Percentiles rank a stretch among this genome's conserved stretches.
phyloP scores from a whole-genome alignment of 2,113 vertebrate genomes.

The Rhinichthys klamathensis region DNA sequence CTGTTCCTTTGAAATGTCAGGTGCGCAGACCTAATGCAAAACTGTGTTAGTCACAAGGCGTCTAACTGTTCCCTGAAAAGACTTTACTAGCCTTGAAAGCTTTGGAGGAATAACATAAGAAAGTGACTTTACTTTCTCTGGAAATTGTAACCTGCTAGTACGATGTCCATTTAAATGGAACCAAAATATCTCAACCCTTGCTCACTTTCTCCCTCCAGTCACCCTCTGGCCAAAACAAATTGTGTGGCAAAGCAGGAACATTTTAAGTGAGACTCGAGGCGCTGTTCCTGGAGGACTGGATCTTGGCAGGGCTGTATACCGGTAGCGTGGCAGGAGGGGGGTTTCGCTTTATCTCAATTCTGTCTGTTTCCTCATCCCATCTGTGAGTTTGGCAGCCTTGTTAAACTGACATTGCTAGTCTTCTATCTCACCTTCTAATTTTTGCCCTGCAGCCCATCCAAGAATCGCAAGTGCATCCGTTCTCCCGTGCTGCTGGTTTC shows the following conservation, averaged over 20 bases:
- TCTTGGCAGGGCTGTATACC: slow-evolving; percentile 40
- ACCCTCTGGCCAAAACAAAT: slow-evolving; percentile 37
- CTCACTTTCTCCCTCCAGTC: slow-evolving; percentile 16
- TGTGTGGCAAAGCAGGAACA: slow-evolving; percentile 36
- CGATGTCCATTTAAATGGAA: background rate
- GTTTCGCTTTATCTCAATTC: slow-evolving; percentile 51
- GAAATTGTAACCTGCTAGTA: slow-evolving; percentile 1
- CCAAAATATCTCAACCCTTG: slow-evolving; percentile 13
- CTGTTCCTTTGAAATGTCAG: slow-evolving; percentile 37
- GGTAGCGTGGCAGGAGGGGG: slow-evolving; percentile 42
- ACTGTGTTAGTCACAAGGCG: background rate
- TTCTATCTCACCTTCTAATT: slow-evolving; percentile 53
- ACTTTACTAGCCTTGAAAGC: background rate
- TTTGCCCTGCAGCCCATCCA: slow-evolving; percentile 27
- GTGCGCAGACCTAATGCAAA: slow-evolving; percentile 35
- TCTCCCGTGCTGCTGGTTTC: slow-evolving; percentile 38
- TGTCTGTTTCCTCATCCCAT: slow-evolving; percentile 49
- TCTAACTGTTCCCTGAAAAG: background rate
- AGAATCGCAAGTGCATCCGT: slow-evolving; percentile 37
- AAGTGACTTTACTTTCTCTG: background rate
- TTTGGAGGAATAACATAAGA: background rate
- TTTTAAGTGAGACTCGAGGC: slow-evolving; percentile 49
- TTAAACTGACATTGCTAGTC: slow-evolving; percentile 49
- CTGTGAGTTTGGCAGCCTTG: slow-evolving; percentile 56
- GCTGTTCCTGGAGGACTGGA: slow-evolving; percentile 36